Evolutionary conservation across 2,888 invertebrate genomes (phyloP), one percentile per base, ranked within the genome.

Genomic region (Colletes collaris): DNA sequence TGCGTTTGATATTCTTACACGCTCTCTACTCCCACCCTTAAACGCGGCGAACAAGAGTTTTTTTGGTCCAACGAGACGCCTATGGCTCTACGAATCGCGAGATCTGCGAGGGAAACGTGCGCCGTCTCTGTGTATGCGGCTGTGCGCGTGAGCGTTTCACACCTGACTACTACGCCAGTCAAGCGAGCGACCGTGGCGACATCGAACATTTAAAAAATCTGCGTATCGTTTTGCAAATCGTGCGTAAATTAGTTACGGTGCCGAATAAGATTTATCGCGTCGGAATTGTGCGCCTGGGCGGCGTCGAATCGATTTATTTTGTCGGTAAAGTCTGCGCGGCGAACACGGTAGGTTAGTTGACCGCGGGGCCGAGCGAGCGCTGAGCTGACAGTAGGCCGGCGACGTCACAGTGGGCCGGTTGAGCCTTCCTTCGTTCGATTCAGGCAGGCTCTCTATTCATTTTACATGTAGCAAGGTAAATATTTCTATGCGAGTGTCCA

Each of bases 381-480:
- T 91, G 93, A 91, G 92, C 93, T 93, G 93, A 93, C 94, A 94
- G 94, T 94, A 93, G 94, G 93, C 93, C 94, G 94, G 93, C 94
- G 93, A 94, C 94, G 93, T 93, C 93, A 93, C 93, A 93, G 93
- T 93, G 93, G 93, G 93, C 93, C 93, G 93, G 93, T 93, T 93
- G 93, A 92, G 93, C 92, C 92, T 92, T 91, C 91, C 90, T 91
- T 90, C 90, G 89, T 91, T 91, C 91, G 90, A 92, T 91, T 91
- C 91, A 89, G 92, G 91, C 92, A 92, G 92, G 92, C 92, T 92
- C 87, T 89, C 90, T 91, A 92, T 91, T 92, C 92, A 90, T 92
- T 92, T 92, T 92, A 92, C 92, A 92, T 92, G 92, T 92, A 92
- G 92, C 93, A 93, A 93, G 93, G 93, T 93, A 93, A 93, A 92